Evolutionary conservation across 2,797 vertebrate species (phyloP).

Genomic region (Semaprochilodus insignis): DNA sequence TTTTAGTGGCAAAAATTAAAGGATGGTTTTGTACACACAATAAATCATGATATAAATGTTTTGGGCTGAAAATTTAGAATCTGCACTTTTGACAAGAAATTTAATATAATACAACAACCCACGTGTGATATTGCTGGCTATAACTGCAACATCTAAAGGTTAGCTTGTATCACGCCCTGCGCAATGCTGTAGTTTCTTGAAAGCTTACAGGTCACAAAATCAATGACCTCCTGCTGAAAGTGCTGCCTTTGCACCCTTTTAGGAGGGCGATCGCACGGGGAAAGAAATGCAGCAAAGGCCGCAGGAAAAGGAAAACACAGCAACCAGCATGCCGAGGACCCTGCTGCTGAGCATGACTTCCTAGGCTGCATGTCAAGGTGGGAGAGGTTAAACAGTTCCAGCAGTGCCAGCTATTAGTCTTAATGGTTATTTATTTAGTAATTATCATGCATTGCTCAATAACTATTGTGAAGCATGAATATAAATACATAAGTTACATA

Average conservation of each 20-base stretch:
- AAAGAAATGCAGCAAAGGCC: slow-evolving; percentile 72
- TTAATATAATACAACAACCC: too few relatives aligned
- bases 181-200: slow-evolving; percentile 14
- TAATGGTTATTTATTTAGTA: too few relatives aligned
- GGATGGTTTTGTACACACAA: neutral
- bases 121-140: neutral
- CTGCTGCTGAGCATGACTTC: slow-evolving; percentile 89
- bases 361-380: slow-evolving; percentile 97
- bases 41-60: too few relatives aligned
- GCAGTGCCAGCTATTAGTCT: too few relatives aligned
- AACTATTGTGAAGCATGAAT: neutral
- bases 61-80: neutral
- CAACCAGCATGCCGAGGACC: slow-evolving; percentile 74
- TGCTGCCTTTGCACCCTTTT: slow-evolving; percentile 47
- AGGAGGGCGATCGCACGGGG: slow-evolving; percentile 73
- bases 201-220: slow-evolving; percentile 44
- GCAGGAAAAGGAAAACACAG: slow-evolving; percentile 80
- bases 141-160: neutral
- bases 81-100: neutral
- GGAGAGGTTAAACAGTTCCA: slow-evolving; percentile 44
- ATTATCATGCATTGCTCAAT: neutral
- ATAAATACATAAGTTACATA: neutral
- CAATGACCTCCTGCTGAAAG: slow-evolving; percentile 37
- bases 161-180: slow-evolving; percentile 3
- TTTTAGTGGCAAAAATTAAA: too few relatives aligned